Conservation (phyloP, 2,113 vertebrate genomes). For the Arothron firmamentum region DNA sequence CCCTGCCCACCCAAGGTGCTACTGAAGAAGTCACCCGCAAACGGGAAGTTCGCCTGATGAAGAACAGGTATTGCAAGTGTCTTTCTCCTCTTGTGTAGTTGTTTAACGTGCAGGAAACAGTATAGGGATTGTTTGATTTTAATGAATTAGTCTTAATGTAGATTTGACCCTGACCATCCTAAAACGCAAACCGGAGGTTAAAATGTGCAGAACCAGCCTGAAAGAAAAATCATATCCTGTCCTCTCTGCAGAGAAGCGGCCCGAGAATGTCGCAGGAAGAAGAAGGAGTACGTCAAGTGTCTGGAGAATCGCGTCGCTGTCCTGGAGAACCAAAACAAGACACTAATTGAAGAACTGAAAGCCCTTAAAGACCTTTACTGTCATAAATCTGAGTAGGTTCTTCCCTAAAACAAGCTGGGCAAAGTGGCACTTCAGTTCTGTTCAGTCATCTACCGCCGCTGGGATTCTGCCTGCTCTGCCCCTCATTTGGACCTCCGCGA, state of each 20-base stretch:
- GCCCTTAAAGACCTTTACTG: constrained; percentile 99
- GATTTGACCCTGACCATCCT: background rate
- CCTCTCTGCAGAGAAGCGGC: constrained; percentile 86
- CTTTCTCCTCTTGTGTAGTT: background rate
- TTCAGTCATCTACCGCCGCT: constrained; percentile 46
- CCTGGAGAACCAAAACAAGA: constrained; percentile 99
- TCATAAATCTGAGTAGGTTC: constrained; percentile 93
- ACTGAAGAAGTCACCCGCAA: constrained; percentile 92
- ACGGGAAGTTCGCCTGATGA: constrained; percentile 95
- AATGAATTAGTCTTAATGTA: background rate
- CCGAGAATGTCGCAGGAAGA: constrained; percentile 95
- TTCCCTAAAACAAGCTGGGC: constrained; percentile 13
- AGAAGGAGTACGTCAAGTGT: constrained; percentile 98
- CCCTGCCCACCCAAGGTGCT: constrained; percentile 82
- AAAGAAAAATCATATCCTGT: constrained; percentile 3
- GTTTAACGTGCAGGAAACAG: background rate
- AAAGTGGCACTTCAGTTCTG: constrained; percentile 35
- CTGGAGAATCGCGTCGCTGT: constrained; percentile 97
- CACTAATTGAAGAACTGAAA: constrained; percentile 97
- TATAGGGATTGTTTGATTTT: no score
- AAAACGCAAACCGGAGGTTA: background rate
- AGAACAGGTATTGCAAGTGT: constrained; percentile 83
- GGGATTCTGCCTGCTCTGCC: constrained; percentile 32
- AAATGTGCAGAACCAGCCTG: background rate
- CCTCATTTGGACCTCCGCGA: constrained; percentile 18